phyloP scores from a whole-genome alignment of 1,140 invertebrate genomes.

The Nebria ingens region DNA sequence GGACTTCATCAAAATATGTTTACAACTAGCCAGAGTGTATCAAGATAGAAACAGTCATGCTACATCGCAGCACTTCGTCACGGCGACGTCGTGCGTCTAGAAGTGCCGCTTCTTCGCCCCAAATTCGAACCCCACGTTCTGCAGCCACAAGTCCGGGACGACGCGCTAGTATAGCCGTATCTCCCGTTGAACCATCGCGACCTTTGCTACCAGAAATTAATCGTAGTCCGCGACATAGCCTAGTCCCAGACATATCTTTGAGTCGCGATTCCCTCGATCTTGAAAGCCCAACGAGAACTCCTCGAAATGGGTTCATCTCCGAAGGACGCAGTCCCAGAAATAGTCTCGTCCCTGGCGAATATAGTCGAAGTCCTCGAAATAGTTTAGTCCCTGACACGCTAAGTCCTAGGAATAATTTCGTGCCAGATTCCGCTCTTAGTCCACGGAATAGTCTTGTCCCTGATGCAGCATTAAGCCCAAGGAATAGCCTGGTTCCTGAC shows the following conservation, averaged over 20 bases:
- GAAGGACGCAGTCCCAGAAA: slow-evolving; percentile 45
- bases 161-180: slow-evolving; percentile 40
- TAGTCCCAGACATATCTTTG: slow-evolving; percentile 43
- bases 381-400: slow-evolving; percentile 33
- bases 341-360: slow-evolving; percentile 35
- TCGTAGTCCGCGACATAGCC: slow-evolving; percentile 48
- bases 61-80: slow-evolving; percentile 55
- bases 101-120: slow-evolving; percentile 50
- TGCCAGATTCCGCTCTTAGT: slow-evolving; percentile 31
- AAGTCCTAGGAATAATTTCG: slow-evolving; percentile 45
- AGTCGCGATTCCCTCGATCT: slow-evolving; percentile 34
- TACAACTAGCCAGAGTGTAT: neutral
- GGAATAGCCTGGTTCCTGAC: slow-evolving; percentile 44
- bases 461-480: slow-evolving; percentile 36
- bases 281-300: slow-evolving; percentile 39
- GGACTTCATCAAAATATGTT: neutral
- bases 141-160: slow-evolving; percentile 35
- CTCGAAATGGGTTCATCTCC: slow-evolving; percentile 49
- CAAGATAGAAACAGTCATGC: slow-evolving; percentile 37
- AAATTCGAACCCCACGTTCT: slow-evolving; percentile 37
- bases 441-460: slow-evolving; percentile 41
- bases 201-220: slow-evolving; percentile 45
- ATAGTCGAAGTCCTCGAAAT: slow-evolving; percentile 34
- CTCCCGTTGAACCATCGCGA: slow-evolving; percentile 32
- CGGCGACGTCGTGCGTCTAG: slow-evolving; percentile 50